Evolutionary conservation across 2,797 vertebrate species (phyloP), one percentile per base, ranked within the genome.

Genomic region (Mallotus villosus): DNA sequence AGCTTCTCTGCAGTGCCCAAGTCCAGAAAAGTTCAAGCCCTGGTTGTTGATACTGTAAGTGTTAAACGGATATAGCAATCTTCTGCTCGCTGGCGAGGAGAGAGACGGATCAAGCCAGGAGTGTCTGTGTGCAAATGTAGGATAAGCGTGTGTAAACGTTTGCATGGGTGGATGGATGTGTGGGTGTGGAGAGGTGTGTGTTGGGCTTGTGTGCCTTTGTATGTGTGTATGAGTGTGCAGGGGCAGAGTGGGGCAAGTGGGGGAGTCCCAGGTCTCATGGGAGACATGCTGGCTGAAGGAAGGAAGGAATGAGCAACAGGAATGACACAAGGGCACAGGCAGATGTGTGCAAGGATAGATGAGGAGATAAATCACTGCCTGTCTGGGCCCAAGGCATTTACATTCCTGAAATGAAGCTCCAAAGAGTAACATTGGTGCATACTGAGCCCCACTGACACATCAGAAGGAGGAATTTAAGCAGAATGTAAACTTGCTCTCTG

Each of bases 341-440:
- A 93, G 92, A 93, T 93, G 90, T 90, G 91, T 90, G 91, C 87
- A 90, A 92, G 91, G 91, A 93, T 93, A 92, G 92, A 93, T 93
- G 90, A 92, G 87, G 82, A 91, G 91, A 93, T 93, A 93, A 93
- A 94, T 94, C 92, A 92, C 85, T 27, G 82, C 82, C 87, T 89
- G 91, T 93, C 91, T 90, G 87, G 88, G 87, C 87, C 78, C 78
- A 85, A 86, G 89, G 89, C 90, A 93, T 93, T 90, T 93, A 88
- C 92, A 94, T 94, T 93, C 92, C 91, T 91, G 88, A 91, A 90
- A 91, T 91, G 89, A 90, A 92, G 89, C 91, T 90, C 86, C 85
- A 86, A 90, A 88, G 87, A 90, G 90, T 81, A 84, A 85, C 88
- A 82, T 72, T 81, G 87, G 80, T 70, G 78, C n/a, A 74, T 61